phyloP scores from a whole-genome alignment of 1,140 invertebrate genomes.

The Panagrolaimus sp. region DNA sequence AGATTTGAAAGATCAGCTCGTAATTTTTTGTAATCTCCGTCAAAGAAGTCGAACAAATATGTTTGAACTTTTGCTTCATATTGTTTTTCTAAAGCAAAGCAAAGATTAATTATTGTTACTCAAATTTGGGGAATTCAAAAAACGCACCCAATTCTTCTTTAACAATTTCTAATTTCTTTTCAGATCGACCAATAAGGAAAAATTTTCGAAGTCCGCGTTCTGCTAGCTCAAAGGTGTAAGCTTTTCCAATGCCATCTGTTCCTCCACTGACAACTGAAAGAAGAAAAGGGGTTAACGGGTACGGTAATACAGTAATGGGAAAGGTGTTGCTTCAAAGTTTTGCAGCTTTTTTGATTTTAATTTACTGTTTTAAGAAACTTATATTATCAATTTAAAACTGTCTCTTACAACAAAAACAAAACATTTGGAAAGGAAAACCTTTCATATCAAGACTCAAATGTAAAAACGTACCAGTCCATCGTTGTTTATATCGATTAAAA shows the following conservation, averaged over 20 bases:
- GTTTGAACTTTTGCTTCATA: constrained; percentile 40
- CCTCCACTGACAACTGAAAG: constrained; percentile 45
- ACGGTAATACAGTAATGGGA: not conserved
- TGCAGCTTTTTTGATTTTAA: too few relatives aligned
- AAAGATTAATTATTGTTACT: constrained; percentile 13
- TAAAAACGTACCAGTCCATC: constrained; percentile 38
- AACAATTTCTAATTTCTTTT: constrained; percentile 37
- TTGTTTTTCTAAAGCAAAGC: constrained; percentile 28
- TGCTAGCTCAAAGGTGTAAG: constrained; percentile 45
- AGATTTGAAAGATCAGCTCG: constrained; percentile 36
- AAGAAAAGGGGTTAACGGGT: not conserved
- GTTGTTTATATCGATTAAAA: constrained; percentile 20
- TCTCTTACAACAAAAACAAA: too few relatives aligned
- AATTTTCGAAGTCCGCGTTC: constrained; percentile 41
- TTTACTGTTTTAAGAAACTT: too few relatives aligned
- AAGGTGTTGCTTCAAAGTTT: too few relatives aligned
- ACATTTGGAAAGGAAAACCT: too few relatives aligned
- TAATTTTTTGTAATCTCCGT: constrained; percentile 37
- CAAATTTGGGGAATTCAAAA: not conserved
- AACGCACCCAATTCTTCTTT: constrained; percentile 40
- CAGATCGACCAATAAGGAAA: constrained; percentile 39
- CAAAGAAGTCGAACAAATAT: constrained; percentile 46
- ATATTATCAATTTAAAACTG: too few relatives aligned
- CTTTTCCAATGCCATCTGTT: constrained; percentile 46
- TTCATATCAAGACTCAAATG: too few relatives aligned